Evolutionary conservation across 2,888 invertebrate genomes (phyloP).

Genomic region (Diadegma fenestrale): DNA sequence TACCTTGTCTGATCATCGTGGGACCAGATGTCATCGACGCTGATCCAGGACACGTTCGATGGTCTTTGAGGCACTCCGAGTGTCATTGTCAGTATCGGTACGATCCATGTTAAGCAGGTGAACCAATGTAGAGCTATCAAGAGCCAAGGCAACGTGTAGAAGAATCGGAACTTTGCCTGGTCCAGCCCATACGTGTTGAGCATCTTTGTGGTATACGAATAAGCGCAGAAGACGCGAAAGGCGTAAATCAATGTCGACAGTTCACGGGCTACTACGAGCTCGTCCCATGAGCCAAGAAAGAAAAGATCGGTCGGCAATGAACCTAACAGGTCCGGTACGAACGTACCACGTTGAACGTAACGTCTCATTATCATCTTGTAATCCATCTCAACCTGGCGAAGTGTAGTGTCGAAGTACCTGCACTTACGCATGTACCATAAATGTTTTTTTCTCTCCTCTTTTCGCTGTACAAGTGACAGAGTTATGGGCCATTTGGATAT

Average conservation of each 20-base stretch:
- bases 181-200: conserved; percentile 72
- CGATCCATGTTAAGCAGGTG: conserved; percentile 79
- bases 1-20: conserved; percentile 70
- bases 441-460: conserved; percentile 16
- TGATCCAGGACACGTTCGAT: conserved; percentile 77
- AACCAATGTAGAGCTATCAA: conserved; percentile 80
- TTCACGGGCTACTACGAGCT: conserved; percentile 74
- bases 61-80: conserved; percentile 69
- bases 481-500: conserved; percentile 52
- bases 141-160: conserved; percentile 75
- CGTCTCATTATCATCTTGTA: conserved; percentile 71
- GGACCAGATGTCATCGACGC: conserved; percentile 74
- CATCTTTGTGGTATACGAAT: conserved; percentile 73
- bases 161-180: conserved; percentile 73
- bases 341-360: conserved; percentile 75
- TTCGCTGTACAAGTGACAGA: conserved; percentile 27
- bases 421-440: conserved; percentile 51
- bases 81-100: conserved; percentile 73
- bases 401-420: conserved; percentile 78
- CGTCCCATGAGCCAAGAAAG: conserved; percentile 73
- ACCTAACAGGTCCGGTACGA: conserved; percentile 78
- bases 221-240: conserved; percentile 76
- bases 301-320: conserved; percentile 81
- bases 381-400: conserved; percentile 76
- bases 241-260: conserved; percentile 74